These are phyloP conservation scores for Leptoclinus maculatus DNA, from an alignment of 2,797 vertebrate species.

Conservation along the genomic window DNA sequence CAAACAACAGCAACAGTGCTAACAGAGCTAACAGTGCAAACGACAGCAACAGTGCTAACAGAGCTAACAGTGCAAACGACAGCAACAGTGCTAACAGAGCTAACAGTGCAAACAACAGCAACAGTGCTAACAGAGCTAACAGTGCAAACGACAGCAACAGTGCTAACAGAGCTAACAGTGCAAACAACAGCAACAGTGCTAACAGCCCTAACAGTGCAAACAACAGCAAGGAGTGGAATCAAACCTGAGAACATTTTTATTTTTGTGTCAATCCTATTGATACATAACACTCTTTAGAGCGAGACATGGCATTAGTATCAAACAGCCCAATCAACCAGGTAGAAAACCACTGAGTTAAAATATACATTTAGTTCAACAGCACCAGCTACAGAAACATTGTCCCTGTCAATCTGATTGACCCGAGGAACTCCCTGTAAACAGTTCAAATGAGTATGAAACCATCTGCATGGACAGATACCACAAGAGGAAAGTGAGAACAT, in stretches of 20 bases:
- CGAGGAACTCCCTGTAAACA: not conserved
- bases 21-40: too few relatives aligned
- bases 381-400: not conserved
- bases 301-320: not conserved
- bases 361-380: not conserved
- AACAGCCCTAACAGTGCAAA: too few relatives aligned
- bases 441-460: not conserved
- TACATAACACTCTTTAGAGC: not conserved
- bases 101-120: too few relatives aligned
- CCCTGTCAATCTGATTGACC: not conserved
- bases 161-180: too few relatives aligned
- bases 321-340: not conserved
- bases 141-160: too few relatives aligned
- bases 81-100: too few relatives aligned
- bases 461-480: not conserved
- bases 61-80: too few relatives aligned
- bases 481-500: not conserved
- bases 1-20: too few relatives aligned
- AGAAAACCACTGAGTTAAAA: not conserved
- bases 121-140: too few relatives aligned
- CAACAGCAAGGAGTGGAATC: not conserved
- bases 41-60: too few relatives aligned
- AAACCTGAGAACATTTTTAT: not conserved
- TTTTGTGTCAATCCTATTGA: not conserved
- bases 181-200: too few relatives aligned